Base-by-base conservation (phyloP, 2,888 invertebrate species). In the Stenodema calcarata region DNA sequence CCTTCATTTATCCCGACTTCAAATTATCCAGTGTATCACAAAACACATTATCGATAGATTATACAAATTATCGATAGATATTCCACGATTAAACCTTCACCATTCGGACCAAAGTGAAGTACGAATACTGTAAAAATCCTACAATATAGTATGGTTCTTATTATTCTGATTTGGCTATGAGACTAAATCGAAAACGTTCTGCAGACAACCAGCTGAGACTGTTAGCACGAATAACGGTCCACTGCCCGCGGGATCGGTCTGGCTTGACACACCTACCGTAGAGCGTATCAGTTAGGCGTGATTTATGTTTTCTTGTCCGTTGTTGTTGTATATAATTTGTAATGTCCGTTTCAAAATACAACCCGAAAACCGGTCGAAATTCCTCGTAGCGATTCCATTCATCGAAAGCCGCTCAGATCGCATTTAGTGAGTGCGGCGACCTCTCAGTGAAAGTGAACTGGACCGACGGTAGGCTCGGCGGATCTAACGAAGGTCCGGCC, bases 361-460 rank as follows among this genome's bases (percentile, higher is more conserved):
- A 9, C 18, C 7, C 23, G 62, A 27, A 27, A 62, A 62, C 62
- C 62, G 62, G 62, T 62, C 62, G 62, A 18, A 6, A 62, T 62
- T 62, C 62, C 62, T 62, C 35, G 30, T 41, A 16, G 73, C 30
- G 41, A 73, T 35, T 73, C 18, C 41, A 73, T 73, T 73, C 73
- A 73, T 30, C 73, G 73, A 73, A 73, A 41, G 73, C 73, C 73
- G 73, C 30, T 73, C 35, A 18, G 41, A 73, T 73, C 73, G 0
- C 35, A 73, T 73, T 73, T 41, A 41, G 35, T 30, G 18, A 73
- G 73, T 30, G 30, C 73, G 35, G 73, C 73, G 73, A 73, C 73
- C 73, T 18, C 30, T 16, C 7, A 41, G 73, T 73, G 73, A 73
- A 73, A 73, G 73, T 73, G 41, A 73, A 73, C 73, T 73, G 73